phyloP scores from a whole-genome alignment of 2,888 invertebrate species.

The Camponotus fellah region DNA sequence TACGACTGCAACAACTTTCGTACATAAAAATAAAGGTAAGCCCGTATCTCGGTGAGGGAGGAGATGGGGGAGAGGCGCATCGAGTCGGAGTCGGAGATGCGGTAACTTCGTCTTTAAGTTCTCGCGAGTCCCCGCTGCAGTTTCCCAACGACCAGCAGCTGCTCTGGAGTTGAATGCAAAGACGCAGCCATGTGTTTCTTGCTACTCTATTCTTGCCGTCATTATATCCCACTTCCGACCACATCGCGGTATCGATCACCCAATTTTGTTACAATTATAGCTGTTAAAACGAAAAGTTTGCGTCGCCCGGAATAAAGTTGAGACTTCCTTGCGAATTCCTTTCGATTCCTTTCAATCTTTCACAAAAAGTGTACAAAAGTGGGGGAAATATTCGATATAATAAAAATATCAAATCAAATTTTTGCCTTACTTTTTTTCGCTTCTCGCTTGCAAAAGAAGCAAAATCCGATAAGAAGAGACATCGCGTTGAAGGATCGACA shows the following conservation, averaged over 20 bases:
- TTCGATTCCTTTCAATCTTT: background rate
- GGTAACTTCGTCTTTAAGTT: slow-evolving; percentile 73
- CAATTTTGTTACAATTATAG: slow-evolving; percentile 27
- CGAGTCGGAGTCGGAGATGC: slow-evolving; percentile 68
- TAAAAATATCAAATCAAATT: background rate
- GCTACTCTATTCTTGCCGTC: slow-evolving; percentile 49
- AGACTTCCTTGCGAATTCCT: background rate
- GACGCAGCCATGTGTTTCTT: slow-evolving; percentile 51
- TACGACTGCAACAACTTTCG: slow-evolving; percentile 62
- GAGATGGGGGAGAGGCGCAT: slow-evolving; percentile 55
- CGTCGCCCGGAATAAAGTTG: background rate
- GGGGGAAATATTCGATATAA: background rate
- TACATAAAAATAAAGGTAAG: slow-evolving; percentile 78
- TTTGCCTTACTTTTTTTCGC: background rate
- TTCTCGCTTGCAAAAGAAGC: too few species aligned
- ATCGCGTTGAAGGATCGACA: slow-evolving; percentile 18
- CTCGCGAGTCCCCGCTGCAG: slow-evolving; percentile 55
- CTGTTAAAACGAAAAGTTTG: background rate
- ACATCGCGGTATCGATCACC: slow-evolving; percentile 42
- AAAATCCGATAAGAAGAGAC: background rate
- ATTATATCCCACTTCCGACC: slow-evolving; percentile 49
- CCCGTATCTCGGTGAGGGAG: slow-evolving; percentile 62
- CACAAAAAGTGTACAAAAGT: too few species aligned
- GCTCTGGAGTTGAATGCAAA: slow-evolving; percentile 54
- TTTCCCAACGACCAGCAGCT: slow-evolving; percentile 61